Evolutionary conservation across 30 jellyfish, hydroid and myxozoan species (phyloP).

Genomic region (Aurelia coerulea): DNA sequence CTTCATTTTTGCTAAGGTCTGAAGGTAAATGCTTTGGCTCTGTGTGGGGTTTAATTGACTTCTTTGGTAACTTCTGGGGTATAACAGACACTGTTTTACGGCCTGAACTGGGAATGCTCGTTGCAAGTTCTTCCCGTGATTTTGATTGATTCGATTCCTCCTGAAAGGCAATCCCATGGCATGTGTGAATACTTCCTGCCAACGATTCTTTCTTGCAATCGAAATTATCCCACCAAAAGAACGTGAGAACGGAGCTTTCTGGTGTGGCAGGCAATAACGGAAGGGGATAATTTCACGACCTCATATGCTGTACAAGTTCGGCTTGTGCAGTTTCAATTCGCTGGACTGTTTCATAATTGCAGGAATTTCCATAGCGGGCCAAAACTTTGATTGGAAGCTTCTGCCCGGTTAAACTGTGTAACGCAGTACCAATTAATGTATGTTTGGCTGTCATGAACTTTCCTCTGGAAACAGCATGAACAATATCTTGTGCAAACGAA

Average conservation of each 20-base stretch:
- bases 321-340: conserved; percentile 58
- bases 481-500: conserved; percentile 17
- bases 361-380: conserved; percentile 17
- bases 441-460: conserved; percentile 33
- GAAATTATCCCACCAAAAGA: conserved; percentile 29
- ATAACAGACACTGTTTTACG: background rate
- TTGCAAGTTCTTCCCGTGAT: conserved; percentile 15
- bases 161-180: conserved; percentile 45
- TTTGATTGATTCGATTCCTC: conserved; percentile 1
- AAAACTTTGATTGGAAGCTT: conserved; percentile 12
- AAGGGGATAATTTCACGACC: conserved; percentile 43
- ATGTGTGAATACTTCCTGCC: conserved; percentile 28
- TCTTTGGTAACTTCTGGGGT: conserved; percentile 9
- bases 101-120: conserved; percentile 16
- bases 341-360: conserved; percentile 27
- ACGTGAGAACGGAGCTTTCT: background rate
- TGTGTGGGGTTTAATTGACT: conserved; percentile 12
- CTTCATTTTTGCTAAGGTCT: background rate
- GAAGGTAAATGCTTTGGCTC: conserved; percentile 1
- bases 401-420: conserved; percentile 32
- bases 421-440: conserved; percentile 23
- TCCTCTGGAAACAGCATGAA: conserved; percentile 37
- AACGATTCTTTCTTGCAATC: conserved; percentile 11
- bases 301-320: conserved; percentile 26
- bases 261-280: conserved; percentile 28